phyloP scores from a whole-genome alignment of 2,888 invertebrate species.

The Ormyrus thymus region DNA sequence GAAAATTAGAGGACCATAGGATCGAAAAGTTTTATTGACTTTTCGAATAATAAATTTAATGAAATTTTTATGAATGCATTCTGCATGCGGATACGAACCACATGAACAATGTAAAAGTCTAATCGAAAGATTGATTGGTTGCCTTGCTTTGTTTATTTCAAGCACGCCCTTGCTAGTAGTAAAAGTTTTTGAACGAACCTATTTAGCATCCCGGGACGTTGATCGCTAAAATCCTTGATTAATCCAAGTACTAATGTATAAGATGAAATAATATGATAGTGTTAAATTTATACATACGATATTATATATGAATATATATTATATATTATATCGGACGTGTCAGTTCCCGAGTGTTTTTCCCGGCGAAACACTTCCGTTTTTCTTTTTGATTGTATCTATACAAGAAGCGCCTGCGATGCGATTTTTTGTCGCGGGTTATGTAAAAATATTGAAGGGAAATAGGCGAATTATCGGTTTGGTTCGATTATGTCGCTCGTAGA shows the following conservation, averaged over 20 bases:
- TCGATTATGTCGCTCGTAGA: conserved; percentile 40
- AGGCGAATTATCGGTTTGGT: conserved; percentile 47
- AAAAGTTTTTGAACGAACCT: conserved; percentile 64
- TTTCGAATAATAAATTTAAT: conserved; percentile 50
- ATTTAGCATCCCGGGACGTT: conserved; percentile 67
- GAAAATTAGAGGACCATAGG: conserved; percentile 58
- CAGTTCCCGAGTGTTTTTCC: conserved; percentile 66
- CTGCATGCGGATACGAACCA: conserved; percentile 29
- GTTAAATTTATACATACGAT: conserved; percentile 71
- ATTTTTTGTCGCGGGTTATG: conserved; percentile 52
- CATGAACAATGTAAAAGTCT: conserved; percentile 45
- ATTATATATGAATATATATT: conserved; percentile 56
- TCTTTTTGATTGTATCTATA: conserved; percentile 53
- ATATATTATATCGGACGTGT: conserved; percentile 65
- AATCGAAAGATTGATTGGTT: conserved; percentile 57
- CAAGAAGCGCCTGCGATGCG: conserved; percentile 48
- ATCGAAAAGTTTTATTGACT: conserved; percentile 56
- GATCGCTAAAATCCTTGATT: conserved; percentile 65
- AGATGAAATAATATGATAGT: conserved; percentile 67
- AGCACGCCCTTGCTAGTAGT: conserved; percentile 60
- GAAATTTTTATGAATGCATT: conserved; percentile 42
- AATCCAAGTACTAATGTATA: conserved; percentile 63
- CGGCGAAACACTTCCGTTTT: conserved; percentile 56
- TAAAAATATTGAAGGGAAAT: conserved; percentile 52
- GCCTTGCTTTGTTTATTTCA: conserved; percentile 58